Base-by-base conservation (phyloP, 1,140 invertebrate species). In the Pemphigus obesinymphae region DNA sequence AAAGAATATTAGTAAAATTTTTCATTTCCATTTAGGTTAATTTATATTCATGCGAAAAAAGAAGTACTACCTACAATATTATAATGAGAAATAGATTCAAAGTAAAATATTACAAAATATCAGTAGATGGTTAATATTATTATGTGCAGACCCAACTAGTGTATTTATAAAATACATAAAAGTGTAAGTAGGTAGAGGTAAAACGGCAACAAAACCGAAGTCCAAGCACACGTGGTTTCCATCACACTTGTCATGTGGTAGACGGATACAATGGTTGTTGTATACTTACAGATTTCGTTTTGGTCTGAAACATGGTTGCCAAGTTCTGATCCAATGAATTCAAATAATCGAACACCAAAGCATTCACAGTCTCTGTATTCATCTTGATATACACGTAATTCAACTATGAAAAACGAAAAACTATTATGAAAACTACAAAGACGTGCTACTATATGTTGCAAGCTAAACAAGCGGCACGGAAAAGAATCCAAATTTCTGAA, bases 321-420 rank as follows among this genome's bases (percentile, higher is more conserved):
- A 80, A 29, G 15, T 80, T 80, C 23, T 80, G 76, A 45, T 80
- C 76, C 37, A 80, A 63, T 1, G 76, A 80, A 20, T 80, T 80
- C 23, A 80, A 26, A 13, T 80, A 63, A 45, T 80, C 76, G 15
- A 80, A 80, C 17, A 80, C 55, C 17, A 80, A 80, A 37, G 76
- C 76, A 17, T 80, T 80, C 1, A 80, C 23, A 13, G 37, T 43
- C 29, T 80, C 76, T 20, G n/a, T 45, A 61, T 7, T 43, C 76
- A 43, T 80, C 29, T 63, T 7, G 34, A 63, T 40, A 34, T 17
- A 6, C n/a, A 43, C n/a, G 17, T 17, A 40, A 72, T 26, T 61
- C 0, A 15, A 61, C 3, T 29, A 13, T 29, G 1, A 61, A 31
- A 3, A 29, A 8, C 1, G 3, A 29, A 31, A 31, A 13, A 29